Conservation (phyloP, 2,888 invertebrate species). For the Polymixis flavicincta region DNA sequence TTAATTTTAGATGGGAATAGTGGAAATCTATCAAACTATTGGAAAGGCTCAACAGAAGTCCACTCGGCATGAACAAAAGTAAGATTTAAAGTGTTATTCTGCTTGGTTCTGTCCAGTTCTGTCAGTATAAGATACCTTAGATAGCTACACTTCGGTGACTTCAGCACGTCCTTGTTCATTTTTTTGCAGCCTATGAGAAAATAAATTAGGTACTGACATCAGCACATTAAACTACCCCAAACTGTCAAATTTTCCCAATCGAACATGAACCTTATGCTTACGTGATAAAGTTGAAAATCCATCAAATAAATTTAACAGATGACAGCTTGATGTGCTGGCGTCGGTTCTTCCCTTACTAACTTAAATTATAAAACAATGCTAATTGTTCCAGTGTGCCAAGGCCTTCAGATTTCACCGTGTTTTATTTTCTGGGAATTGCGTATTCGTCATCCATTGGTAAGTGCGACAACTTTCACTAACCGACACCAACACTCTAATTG, state of each 20-base stretch:
- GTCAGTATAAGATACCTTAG: neutral
- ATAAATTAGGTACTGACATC: neutral
- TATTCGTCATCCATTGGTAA: constrained; percentile 84
- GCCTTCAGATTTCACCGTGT: constrained; percentile 81
- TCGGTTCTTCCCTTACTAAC: neutral
- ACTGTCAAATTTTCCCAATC: too few species aligned
- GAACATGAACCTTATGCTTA: too few species aligned
- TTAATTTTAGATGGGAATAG: constrained; percentile 79
- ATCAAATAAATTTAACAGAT: too few species aligned
- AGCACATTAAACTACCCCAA: too few species aligned
- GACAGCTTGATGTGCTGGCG: too few species aligned
- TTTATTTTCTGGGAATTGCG: constrained; percentile 84
- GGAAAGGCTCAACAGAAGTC: constrained; percentile 69
- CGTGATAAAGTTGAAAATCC: too few species aligned
- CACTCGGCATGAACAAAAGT: constrained; percentile 74
- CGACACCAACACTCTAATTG: neutral
- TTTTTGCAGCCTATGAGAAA: neutral
- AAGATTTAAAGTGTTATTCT: constrained; percentile 4
- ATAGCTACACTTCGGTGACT: neutral
- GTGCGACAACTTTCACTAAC: constrained; percentile 15
- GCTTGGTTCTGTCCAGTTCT: too few species aligned
- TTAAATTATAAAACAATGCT: neutral
- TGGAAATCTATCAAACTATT: constrained; percentile 77
- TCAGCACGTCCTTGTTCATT: neutral
- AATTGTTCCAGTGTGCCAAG: constrained; percentile 75